phyloP scores from a whole-genome alignment of 2,113 vertebrate genomes.

The Callocephalon fimbriatum region DNA sequence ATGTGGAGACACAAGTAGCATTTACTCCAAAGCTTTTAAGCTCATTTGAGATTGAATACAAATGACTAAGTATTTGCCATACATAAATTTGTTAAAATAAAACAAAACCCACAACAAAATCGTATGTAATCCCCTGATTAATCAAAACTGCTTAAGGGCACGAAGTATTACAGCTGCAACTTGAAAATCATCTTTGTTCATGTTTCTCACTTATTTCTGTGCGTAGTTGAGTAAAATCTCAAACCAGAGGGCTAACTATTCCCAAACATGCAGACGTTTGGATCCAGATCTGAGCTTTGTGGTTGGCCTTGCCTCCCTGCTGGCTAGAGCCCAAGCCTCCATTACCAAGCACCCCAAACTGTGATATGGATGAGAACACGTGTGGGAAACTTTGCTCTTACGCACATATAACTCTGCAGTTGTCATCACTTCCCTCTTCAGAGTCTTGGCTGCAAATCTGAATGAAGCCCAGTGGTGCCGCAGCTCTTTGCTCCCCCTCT shows the following conservation, averaged over 20 bases:
- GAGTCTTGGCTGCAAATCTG: not conserved
- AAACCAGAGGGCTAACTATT: not conserved
- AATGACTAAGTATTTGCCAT: not conserved
- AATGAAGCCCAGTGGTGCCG: not conserved
- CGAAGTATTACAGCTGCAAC: not conserved
- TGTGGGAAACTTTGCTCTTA: slow-evolving; percentile 56
- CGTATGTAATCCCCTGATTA: not conserved
- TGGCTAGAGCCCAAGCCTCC: not conserved
- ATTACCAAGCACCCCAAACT: slow-evolving; percentile 18
- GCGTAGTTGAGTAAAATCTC: not conserved
- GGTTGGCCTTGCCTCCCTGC: not conserved
- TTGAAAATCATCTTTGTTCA: not conserved
- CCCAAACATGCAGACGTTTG: not conserved
- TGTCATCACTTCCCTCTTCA: slow-evolving; percentile 26
- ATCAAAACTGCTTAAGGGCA: not conserved
- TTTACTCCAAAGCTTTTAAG: not conserved
- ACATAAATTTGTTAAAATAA: not conserved
- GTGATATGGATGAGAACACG: not conserved
- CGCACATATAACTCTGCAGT: not conserved
- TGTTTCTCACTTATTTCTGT: not conserved
- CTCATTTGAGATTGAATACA: not conserved
- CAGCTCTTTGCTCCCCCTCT: not conserved
- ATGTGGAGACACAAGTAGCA: not conserved
- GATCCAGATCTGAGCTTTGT: slow-evolving; percentile 26
- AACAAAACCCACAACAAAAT: not conserved